Evolutionary conservation across 2,113 vertebrate genomes (phyloP).

Genomic region (Pseudolaguvia tuberculata): DNA sequence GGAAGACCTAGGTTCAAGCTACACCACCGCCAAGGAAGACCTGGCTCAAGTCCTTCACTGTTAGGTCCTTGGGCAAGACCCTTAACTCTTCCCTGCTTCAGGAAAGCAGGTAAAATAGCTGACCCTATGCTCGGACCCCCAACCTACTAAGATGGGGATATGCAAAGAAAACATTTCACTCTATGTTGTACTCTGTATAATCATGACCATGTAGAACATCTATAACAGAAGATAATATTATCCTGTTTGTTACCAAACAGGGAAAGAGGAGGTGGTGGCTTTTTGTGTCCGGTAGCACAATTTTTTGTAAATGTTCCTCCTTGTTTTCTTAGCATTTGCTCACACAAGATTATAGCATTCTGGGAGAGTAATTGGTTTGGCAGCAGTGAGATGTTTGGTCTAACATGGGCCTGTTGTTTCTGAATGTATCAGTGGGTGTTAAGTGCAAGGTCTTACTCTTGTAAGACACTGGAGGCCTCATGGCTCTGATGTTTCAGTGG

Average conservation of each 20-base stretch:
- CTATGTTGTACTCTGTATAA: no score
- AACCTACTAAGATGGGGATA: no score
- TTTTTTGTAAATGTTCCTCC: conserved; percentile 24
- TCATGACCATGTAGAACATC: no score
- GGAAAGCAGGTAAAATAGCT: no score
- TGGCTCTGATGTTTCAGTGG: conserved; percentile 39
- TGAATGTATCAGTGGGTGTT: conserved; percentile 45
- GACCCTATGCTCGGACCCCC: no score
- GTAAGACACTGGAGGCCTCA: conserved; percentile 14
- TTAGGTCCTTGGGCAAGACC: no score
- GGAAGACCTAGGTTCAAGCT: no score
- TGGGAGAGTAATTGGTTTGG: conserved; percentile 50
- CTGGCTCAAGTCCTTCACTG: no score
- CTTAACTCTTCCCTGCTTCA: no score
- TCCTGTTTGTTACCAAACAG: no score
- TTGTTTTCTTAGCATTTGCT: conserved; percentile 24
- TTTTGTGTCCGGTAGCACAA: conserved; percentile 23
- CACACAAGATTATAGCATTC: conserved; percentile 46
- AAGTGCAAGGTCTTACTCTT: conserved; percentile 42
- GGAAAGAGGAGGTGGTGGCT: neutral
- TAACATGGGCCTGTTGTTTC: conserved; percentile 46
- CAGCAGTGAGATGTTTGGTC: conserved; percentile 60
- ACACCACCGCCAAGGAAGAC: no score
- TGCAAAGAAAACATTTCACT: no score
- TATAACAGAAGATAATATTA: neutral